A percentile compares a stretch with the other conserved stretches of the same genome.
Evolutionary conservation across 2,113 vertebrate species (phyloP).

Genomic region (Paralichthys olivaceus): DNA sequence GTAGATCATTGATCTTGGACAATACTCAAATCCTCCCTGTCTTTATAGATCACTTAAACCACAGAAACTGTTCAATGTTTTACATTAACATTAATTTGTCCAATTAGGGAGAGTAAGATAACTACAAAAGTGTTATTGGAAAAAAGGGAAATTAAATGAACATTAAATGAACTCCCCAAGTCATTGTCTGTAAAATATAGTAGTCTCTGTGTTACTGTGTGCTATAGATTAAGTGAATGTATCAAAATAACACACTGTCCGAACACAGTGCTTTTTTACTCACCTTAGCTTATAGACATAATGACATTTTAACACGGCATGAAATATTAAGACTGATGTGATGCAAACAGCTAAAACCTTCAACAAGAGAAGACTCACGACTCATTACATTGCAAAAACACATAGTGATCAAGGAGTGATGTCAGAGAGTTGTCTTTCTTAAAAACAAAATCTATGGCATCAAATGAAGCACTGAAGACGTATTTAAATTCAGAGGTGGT

Average conservation of each 20-base stretch:
- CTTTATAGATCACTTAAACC: slow-evolving; percentile 5
- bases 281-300: not conserved
- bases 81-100: slow-evolving; percentile 18
- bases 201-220: not conserved
- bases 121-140: not conserved
- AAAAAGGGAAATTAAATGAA: not conserved
- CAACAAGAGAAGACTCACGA: not conserved
- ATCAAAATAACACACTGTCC: not conserved
- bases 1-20: slow-evolving; percentile 4
- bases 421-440: too few relatives aligned
- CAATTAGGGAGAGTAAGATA: not conserved
- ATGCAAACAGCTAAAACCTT: not conserved
- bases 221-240: not conserved
- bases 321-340: not conserved
- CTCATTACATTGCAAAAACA: too few relatives aligned
- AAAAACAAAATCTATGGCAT: too few relatives aligned
- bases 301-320: too few relatives aligned
- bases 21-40: slow-evolving; percentile 1
- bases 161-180: slow-evolving; percentile 8
- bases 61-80: not conserved
- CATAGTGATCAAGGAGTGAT: too few relatives aligned
- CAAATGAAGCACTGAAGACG: too few relatives aligned
- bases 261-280: not conserved
- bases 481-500: too few relatives aligned
- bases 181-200: not conserved